Evolutionary conservation across 2,113 vertebrate species (phyloP), one percentile per base, ranked within the genome.

Genomic region (Paramisgurnus dabryanus): DNA sequence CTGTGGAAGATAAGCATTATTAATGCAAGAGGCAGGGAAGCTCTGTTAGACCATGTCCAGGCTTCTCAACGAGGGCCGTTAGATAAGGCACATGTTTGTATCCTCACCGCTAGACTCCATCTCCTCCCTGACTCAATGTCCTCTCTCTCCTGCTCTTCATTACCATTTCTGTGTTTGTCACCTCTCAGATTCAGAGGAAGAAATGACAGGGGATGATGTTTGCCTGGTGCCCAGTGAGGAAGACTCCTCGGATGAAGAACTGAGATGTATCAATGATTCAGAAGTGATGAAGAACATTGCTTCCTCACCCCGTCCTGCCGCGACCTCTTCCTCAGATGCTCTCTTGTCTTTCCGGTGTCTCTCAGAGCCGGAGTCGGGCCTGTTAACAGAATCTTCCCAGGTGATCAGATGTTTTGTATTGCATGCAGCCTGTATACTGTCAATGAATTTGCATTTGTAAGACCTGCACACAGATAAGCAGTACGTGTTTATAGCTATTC

Each of bases 241-340:
- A 47, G 89, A 87, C 76, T 89, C 86, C 18, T 87, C 86, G 61
- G 87, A 88, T 6, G 89, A 91, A 75, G 89, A 89, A 58, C 45
- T 82, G 40, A 85, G 60, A 34, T 76, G 67, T 15, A 64, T 74
- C 5, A 43, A 22, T 39, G 2, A 1, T 83, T 77, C 80, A 79
- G 73, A 58, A 67, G 85, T 76, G 47, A 71, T 79, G 77, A 67
- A 80, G 18, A 67, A 75, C n/a, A 67, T 11, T 60, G 43, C 66
- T 61, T 18, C 67, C 47, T 76, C 67, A 77, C 83, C 50, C 7
- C 49, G 50, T 66, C 57, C 86, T 60, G 66, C 85, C 70, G 10
- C 60, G 7, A 60, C 22, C 34, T 17, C 67, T 27, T 9, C 10
- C 12, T 9, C n/a, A 69, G 55, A 68, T 3, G 9, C 3, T 66